Base-by-base conservation (phyloP, 1,140 invertebrate species). In the Bombyx mori region DNA sequence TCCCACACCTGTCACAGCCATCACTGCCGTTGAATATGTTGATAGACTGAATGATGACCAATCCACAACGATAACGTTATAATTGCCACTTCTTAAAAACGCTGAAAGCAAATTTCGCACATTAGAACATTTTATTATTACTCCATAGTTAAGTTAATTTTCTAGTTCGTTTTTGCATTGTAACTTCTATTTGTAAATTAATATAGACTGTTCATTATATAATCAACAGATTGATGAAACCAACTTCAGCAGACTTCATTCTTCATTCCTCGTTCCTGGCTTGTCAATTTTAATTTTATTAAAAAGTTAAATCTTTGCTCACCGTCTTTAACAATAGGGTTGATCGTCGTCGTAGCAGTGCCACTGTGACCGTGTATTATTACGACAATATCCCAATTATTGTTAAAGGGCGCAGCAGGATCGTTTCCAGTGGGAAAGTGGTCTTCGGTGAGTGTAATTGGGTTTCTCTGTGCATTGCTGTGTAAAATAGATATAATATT, bases 61-160 rank as follows among this genome's bases (percentile, higher is more conserved):
- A 49, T 82, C 79, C 1, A 79, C 71, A 2, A 79, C 61, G 43
- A 82, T 75, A 1, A 82, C 68, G 44, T 75, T 71, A 1, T 70
- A 4, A 43, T 72, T 62, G 54, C 69, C 61, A 26, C 44, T 60
- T 9, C 6, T 35, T 0, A 77, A 52, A 7, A 74, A 58, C 18
- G 68, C 76, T 81, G 71, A 49, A 46, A 46, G 9, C 2, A 8
- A 35, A 35, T 35, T 35, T 3, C 26, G 26, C 2, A 35, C 26
- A 35, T 35, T 35, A 35, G 26, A 35, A 3, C 26, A 35, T 35
- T 35, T 35, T 35, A 35, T 35, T 35, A 35, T 2, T 35, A 35
- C 4, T 35, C 26, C 2, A 35, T 35, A 5, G 12, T 18, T 18
- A 18, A 18, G 12, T 18, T 18, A 18, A 18, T 18, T 18, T 18